Evolutionary conservation across 35 echinoderm and acorn worm species (phyloP).

Genomic region (Lytechinus variegatus): DNA sequence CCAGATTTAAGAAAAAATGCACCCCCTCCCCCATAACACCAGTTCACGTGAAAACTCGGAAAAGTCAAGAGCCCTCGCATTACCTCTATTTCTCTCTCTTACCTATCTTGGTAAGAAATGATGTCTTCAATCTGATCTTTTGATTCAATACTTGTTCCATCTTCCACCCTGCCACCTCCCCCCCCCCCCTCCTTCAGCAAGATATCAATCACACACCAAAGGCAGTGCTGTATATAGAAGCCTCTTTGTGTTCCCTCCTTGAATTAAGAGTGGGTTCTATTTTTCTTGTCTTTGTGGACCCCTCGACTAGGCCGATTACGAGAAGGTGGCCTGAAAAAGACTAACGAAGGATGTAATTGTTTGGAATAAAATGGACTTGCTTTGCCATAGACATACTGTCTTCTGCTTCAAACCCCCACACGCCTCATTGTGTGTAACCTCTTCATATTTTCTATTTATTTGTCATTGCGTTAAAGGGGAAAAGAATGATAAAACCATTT

Average conservation of each 20-base stretch:
- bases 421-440: background rate
- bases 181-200: background rate
- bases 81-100: background rate
- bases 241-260: conserved; percentile 6
- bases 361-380: background rate
- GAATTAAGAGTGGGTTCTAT: background rate
- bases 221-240: background rate
- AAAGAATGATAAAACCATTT: background rate
- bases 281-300: background rate
- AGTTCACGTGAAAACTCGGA: too few relatives aligned
- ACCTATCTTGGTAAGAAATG: background rate
- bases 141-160: background rate
- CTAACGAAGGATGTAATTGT: conserved; percentile 9
- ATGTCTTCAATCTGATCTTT: background rate
- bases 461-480: background rate
- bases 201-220: background rate
- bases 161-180: background rate
- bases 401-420: background rate
- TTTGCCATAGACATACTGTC: background rate
- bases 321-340: conserved; percentile 30
- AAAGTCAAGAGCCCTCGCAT: too few relatives aligned
- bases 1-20: background rate
- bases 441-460: background rate
- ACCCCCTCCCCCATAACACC: too few relatives aligned
- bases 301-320: conserved; percentile 29